Conservation (phyloP, 1,140 invertebrate genomes). For the Hestina assimilis region DNA sequence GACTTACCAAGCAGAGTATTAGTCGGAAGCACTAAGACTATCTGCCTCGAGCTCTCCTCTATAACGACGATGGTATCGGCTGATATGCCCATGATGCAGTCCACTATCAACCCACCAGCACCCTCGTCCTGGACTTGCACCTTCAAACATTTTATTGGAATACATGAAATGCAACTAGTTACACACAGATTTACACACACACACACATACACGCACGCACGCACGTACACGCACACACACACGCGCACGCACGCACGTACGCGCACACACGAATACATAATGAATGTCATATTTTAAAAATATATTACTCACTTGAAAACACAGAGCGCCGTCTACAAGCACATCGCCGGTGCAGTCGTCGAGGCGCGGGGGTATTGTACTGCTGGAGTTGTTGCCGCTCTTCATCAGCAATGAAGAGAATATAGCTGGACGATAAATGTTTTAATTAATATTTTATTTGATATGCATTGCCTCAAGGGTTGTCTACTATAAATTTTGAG, state of each 20-base stretch:
- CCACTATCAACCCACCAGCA: conserved; percentile 81
- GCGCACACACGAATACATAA: too few relatives aligned
- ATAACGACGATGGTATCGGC: conserved; percentile 92
- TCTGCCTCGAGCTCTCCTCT: conserved; percentile 89
- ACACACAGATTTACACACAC: too few relatives aligned
- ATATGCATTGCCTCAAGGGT: too few relatives aligned
- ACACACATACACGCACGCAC: too few relatives aligned
- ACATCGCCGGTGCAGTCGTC: conserved; percentile 63
- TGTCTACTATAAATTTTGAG: too few relatives aligned
- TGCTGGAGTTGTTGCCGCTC: conserved; percentile 58
- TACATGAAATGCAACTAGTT: too few relatives aligned
- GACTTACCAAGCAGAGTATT: conserved; percentile 84
- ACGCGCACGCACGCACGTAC: too few relatives aligned
- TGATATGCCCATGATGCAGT: conserved; percentile 93
- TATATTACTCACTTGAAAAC: conserved; percentile 61
- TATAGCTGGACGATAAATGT: conserved; percentile 55
- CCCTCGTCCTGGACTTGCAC: conserved; percentile 72
- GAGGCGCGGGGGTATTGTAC: conserved; percentile 44
- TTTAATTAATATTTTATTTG: too few relatives aligned
- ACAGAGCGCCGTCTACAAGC: conserved; percentile 65
- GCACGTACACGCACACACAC: too few relatives aligned
- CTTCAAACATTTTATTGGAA: conserved; percentile 34
- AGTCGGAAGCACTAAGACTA: conserved; percentile 92
- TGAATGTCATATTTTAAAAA: not conserved
- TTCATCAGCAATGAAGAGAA: conserved; percentile 73